phyloP scores from a whole-genome alignment of 2,888 invertebrate species.

The Amphimallon solstitiale region DNA sequence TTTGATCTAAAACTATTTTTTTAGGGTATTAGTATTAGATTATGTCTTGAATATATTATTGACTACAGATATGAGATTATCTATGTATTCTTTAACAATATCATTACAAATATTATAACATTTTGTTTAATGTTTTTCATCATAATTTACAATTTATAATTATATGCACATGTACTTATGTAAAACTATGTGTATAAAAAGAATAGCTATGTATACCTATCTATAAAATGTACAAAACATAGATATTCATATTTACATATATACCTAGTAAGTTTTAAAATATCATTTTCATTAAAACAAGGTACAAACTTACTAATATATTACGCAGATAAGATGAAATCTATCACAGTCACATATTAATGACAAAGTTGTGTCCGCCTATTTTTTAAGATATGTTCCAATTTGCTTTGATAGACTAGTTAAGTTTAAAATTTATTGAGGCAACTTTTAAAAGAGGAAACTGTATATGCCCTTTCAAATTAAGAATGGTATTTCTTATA shows the following conservation, averaged over 20 bases:
- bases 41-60: slow-evolving; percentile 26
- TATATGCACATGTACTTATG: slow-evolving; percentile 27
- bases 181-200: slow-evolving; percentile 24
- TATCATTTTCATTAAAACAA: slow-evolving; percentile 33
- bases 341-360: slow-evolving; percentile 43
- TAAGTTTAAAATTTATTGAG: too few species aligned
- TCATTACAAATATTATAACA: background rate
- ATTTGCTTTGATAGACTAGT: background rate
- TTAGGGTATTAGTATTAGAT: slow-evolving; percentile 25
- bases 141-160: slow-evolving; percentile 36
- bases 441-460: too few species aligned
- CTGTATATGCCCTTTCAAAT: too few species aligned
- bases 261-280: slow-evolving; percentile 38
- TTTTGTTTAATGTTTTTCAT: slow-evolving; percentile 6
- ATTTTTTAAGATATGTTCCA: background rate
- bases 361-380: background rate
- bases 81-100: slow-evolving; percentile 13
- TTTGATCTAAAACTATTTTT: slow-evolving; percentile 16
- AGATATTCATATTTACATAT: slow-evolving; percentile 35
- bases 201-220: slow-evolving; percentile 23
- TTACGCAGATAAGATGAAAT: slow-evolving; percentile 46
- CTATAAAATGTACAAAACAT: slow-evolving; percentile 42
- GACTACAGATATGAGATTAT: slow-evolving; percentile 37
- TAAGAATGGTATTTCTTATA: too few species aligned
- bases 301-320: slow-evolving; percentile 55